Conservation (phyloP, 2,113 vertebrate genomes). For the Sander vitreus region DNA sequence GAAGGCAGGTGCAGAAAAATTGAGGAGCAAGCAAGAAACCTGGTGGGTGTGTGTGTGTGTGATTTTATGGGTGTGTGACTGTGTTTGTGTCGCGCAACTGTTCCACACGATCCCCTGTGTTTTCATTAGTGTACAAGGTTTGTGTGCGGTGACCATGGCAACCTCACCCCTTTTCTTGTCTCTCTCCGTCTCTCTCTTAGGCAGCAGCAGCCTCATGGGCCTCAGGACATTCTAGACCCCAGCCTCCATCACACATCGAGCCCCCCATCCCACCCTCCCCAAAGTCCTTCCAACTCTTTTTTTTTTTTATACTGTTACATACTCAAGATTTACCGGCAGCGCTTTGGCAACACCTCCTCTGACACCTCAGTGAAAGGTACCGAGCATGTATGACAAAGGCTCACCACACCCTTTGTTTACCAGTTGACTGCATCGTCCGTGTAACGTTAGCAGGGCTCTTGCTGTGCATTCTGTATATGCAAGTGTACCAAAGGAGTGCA, state of each 20-base stretch:
- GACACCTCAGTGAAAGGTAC: slow-evolving; percentile 55
- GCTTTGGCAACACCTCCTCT: slow-evolving; percentile 73
- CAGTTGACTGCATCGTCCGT: slow-evolving; percentile 22
- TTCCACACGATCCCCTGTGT: slow-evolving; percentile 53
- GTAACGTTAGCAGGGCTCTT: slow-evolving; percentile 22
- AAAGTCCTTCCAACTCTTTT: slow-evolving; percentile 42
- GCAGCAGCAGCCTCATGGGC: slow-evolving; percentile 79
- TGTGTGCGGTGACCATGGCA: slow-evolving; percentile 59
- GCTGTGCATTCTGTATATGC: slow-evolving; percentile 37
- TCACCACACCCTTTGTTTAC: slow-evolving; percentile 29
- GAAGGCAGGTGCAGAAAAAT: neutral
- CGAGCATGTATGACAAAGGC: slow-evolving; percentile 30
- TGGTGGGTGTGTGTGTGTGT: neutral
- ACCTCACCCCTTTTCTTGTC: slow-evolving; percentile 38
- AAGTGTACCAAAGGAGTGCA: slow-evolving; percentile 30
- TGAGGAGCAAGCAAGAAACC: slow-evolving; percentile 15
- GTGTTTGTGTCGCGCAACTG: slow-evolving; percentile 31
- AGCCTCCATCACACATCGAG: slow-evolving; percentile 86
- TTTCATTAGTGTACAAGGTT: slow-evolving; percentile 66
- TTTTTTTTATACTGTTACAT: slow-evolving; percentile 82
- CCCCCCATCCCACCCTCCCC: neutral
- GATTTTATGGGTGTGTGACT: neutral
- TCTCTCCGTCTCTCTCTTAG: slow-evolving; percentile 63
- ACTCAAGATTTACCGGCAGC: slow-evolving; percentile 68
- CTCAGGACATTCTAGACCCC: slow-evolving; percentile 82